Base-by-base conservation (phyloP, 2,888 invertebrate species). In the Agrochola circellaris region DNA sequence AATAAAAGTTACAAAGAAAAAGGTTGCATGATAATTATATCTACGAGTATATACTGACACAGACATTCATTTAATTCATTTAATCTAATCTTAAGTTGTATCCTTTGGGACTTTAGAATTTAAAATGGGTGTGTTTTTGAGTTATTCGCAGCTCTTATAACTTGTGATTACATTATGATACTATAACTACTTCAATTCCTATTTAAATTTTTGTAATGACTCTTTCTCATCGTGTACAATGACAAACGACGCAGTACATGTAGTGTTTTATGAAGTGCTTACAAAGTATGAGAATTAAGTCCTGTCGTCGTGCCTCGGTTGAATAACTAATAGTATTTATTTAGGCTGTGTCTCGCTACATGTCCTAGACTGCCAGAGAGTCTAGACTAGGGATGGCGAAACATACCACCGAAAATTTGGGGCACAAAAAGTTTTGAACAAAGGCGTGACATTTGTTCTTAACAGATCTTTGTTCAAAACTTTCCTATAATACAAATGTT, bases 221-320 rank as follows among this genome's bases (percentile, higher is more conserved):
- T 54, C 15, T 71, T 81, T 81, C 58, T 30, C 58, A 9, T 17
- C 77, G 34, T 71, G 62, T 73, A 68, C 67, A 48, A 67, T 67
- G 62, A 30, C 42, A 65, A 62, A 75, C 54, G 30, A 75, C 56
- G 34, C 48, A 51, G 34, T 66, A 48, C 45, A 38, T 48, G 15
- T n/a, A 48, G 34, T 26, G 5, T 66, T 45, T 61, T 61, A 66
- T 70, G 69, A 15, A 62, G 11, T 61, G 77, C 72, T 61, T 81
- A 77, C 72, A 69, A 81, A 81, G 66, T 77, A 65, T n/a, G 34
- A 54, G 69, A 65, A 73, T 77, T 77, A 66, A 56, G 54, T 68
- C 11, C 23, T 62, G 30, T 60, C 42, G 15, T 13, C 51, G 68
- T 72, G 60, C 60, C 15, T 42, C 11, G 23, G 23, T 60, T 82